phyloP scores from a whole-genome alignment of 2,797 vertebrate genomes.

The Capromys pilorides region DNA sequence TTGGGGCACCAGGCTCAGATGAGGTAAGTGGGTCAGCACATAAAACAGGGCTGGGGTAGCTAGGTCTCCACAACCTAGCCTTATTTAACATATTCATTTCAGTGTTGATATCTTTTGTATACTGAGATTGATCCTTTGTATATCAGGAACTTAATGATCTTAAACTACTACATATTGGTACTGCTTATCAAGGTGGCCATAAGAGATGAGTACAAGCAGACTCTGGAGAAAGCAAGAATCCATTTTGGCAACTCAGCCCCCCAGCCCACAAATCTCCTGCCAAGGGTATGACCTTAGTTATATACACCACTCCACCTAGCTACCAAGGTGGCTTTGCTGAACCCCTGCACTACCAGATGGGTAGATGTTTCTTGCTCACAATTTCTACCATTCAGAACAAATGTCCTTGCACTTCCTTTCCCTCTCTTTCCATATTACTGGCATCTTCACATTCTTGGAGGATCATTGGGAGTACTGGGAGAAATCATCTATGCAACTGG shows the following conservation, averaged over 20 bases:
- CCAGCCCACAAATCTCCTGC: neutral
- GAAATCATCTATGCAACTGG: neutral
- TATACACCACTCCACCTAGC: neutral
- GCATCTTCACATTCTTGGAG: neutral
- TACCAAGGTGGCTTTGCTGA: neutral
- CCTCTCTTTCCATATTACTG: neutral
- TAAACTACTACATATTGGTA: neutral
- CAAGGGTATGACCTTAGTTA: too few relatives aligned
- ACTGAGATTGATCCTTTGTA: neutral
- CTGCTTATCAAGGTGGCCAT: neutral
- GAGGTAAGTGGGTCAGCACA: constrained; percentile 27
- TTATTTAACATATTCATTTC: neutral
- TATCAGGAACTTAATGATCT: neutral
- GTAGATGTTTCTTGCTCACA: neutral
- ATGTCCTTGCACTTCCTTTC: neutral
- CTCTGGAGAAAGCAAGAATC: constrained; percentile 13
- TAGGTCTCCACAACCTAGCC: neutral
- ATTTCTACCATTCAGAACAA: neutral
- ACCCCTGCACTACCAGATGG: neutral
- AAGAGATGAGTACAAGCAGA: neutral
- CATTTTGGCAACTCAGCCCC: neutral
- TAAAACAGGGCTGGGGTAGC: neutral
- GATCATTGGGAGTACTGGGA: neutral
- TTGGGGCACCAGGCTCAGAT: neutral
- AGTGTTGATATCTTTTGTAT: neutral